Conservation (phyloP, 2,797 vertebrate genomes). For the Semaprochilodus insignis region DNA sequence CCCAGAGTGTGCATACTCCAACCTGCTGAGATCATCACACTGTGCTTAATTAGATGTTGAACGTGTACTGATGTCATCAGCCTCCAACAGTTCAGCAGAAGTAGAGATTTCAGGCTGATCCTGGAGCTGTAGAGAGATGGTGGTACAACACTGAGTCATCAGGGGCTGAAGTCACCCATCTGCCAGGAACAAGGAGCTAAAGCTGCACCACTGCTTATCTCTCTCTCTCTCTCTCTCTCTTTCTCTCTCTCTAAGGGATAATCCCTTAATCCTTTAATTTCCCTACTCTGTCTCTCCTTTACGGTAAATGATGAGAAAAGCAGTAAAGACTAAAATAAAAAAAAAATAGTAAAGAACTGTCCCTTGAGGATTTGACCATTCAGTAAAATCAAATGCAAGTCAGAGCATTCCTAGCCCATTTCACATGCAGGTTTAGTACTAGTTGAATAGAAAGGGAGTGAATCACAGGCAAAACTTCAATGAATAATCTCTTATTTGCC, state of each 20-base stretch:
- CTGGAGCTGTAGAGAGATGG: constrained; percentile 28
- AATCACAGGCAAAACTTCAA: background rate
- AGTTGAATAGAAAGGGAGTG: background rate
- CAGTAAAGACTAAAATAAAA: background rate
- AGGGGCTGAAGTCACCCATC: constrained; percentile 31
- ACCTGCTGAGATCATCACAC: constrained; percentile 50
- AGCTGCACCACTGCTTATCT: constrained; percentile 12
- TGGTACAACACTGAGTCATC: constrained; percentile 51
- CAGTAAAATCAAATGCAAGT: background rate
- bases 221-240: constrained; percentile 14
- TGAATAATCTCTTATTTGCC: background rate
- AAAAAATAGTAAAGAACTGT: background rate
- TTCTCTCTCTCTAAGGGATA: background rate
- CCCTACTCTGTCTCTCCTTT: constrained; percentile 60
- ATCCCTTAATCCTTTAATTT: too few species aligned
- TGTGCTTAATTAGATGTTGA: background rate
- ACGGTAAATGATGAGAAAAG: constrained; percentile 74
- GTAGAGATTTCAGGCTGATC: constrained; percentile 29
- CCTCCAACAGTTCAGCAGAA: background rate
- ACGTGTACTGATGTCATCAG: constrained; percentile 46
- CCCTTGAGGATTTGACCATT: background rate
- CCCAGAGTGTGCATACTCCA: background rate
- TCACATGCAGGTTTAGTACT: background rate
- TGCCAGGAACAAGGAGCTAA: constrained; percentile 40
- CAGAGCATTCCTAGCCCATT: background rate